Evolutionary conservation across 2,888 invertebrate genomes (phyloP).

Genomic region (Polyploca ridens): DNA sequence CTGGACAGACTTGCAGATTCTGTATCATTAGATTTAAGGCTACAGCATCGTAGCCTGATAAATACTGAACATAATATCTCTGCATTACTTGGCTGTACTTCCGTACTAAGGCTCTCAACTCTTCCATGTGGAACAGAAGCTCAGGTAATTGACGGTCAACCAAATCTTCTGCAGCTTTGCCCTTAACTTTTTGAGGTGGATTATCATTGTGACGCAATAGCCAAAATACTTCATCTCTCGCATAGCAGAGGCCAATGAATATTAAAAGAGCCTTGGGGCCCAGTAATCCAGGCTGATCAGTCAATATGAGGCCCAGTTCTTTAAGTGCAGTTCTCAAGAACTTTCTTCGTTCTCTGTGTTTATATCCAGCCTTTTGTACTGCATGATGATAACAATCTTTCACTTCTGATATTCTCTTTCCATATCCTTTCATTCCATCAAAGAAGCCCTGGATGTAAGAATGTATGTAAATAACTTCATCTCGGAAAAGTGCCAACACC

Average conservation of each 20-base stretch:
- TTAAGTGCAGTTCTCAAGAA: conserved; percentile 97
- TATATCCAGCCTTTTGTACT: conserved; percentile 94
- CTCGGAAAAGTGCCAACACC: conserved; percentile 97
- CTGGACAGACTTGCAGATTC: conserved; percentile 92
- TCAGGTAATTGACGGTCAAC: conserved; percentile 98
- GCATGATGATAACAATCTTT: conserved; percentile 97
- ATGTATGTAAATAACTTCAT: conserved; percentile 98
- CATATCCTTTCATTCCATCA: conserved; percentile 97
- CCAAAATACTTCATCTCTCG: conserved; percentile 99
- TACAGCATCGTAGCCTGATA: conserved; percentile 98
- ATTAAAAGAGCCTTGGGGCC: conserved; percentile 99
- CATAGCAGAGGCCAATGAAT: conserved; percentile 97
- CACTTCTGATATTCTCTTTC: conserved; percentile 96
- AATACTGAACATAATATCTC: conserved; percentile 98
- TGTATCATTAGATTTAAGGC: conserved; percentile 94
- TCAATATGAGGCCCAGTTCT: conserved; percentile 96
- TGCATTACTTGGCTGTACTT: conserved; percentile 99
- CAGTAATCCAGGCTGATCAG: conserved; percentile 98
- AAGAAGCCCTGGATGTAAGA: conserved; percentile 96
- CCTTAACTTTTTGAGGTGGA: conserved; percentile 95
- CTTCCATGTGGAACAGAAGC: conserved; percentile 98
- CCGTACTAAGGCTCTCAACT: conserved; percentile 95
- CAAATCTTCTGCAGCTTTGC: conserved; percentile 95
- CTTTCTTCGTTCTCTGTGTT: conserved; percentile 97
- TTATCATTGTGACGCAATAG: conserved; percentile 97